Evolutionary conservation across 1,140 invertebrate species (phyloP).

Genomic region (Trichoplusia ni): DNA sequence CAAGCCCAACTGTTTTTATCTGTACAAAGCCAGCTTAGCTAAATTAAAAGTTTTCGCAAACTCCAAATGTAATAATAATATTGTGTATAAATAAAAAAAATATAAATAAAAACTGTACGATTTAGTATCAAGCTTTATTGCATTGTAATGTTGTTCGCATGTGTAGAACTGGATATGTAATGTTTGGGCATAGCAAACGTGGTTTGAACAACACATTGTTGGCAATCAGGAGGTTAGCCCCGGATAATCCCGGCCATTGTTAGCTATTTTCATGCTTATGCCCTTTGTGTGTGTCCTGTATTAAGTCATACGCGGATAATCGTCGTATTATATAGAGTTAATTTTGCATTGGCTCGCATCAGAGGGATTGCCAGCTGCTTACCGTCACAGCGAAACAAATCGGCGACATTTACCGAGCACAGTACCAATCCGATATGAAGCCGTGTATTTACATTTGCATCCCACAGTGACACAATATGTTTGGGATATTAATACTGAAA

Average conservation of each 20-base stretch:
- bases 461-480: too few relatives aligned
- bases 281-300: slow-evolving; percentile 75
- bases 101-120: neutral
- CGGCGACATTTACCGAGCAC: slow-evolving; percentile 47
- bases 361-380: slow-evolving; percentile 69
- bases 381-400: slow-evolving; percentile 53
- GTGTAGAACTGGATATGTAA: slow-evolving; percentile 17
- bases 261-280: slow-evolving; percentile 78
- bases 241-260: slow-evolving; percentile 77
- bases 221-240: slow-evolving; percentile 61
- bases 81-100: too few relatives aligned
- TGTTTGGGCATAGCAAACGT: slow-evolving; percentile 38
- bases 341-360: slow-evolving; percentile 69
- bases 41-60: too few relatives aligned
- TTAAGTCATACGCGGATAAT: slow-evolving; percentile 80
- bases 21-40: too few relatives aligned
- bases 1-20: too few relatives aligned
- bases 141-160: neutral
- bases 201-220: slow-evolving; percentile 58
- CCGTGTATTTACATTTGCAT: slow-evolving; percentile 18
- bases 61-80: too few relatives aligned
- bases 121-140: slow-evolving; percentile 13
- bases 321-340: slow-evolving; percentile 75
- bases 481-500: slow-evolving; percentile 1
- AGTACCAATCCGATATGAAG: neutral